Evolutionary conservation across 1,140 invertebrate species (phyloP).

Genomic region (Hormaphis cornu): DNA sequence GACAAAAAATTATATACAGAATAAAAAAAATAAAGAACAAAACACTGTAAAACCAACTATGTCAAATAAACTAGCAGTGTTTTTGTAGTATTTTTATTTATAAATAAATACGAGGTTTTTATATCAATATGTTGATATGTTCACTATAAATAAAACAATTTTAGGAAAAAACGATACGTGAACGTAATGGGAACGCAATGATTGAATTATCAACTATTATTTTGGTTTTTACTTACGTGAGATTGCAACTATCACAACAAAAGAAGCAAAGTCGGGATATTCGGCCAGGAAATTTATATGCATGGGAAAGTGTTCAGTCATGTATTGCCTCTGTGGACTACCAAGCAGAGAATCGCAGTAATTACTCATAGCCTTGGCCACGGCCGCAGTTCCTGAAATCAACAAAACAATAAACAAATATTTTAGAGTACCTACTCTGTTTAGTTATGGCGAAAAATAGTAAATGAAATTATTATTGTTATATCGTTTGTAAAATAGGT

Average conservation of each 20-base stretch:
- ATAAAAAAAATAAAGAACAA: no score
- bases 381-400: slow-evolving; percentile 52
- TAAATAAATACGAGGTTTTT: neutral
- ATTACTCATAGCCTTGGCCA: slow-evolving; percentile 61
- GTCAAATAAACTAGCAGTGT: no score
- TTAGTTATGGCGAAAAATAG: no score
- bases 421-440: no score
- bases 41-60: no score
- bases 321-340: slow-evolving; percentile 51
- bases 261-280: slow-evolving; percentile 61
- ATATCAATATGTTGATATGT: neutral
- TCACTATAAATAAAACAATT: neutral
- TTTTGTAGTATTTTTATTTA: no score
- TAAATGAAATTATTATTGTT: slow-evolving; percentile 48
- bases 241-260: slow-evolving; percentile 50
- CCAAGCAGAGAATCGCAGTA: slow-evolving; percentile 59
- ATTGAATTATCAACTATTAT: neutral
- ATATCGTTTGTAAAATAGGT: no score
- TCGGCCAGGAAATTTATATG: slow-evolving; percentile 48
- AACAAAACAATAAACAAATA: neutral
- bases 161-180: neutral
- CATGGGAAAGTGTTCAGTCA: slow-evolving; percentile 51
- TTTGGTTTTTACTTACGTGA: slow-evolving; percentile 48
- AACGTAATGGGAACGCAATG: neutral
- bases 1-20: no score